Conservation (phyloP, 1,140 invertebrate genomes). For the Oryzaephilus surinamensis region DNA sequence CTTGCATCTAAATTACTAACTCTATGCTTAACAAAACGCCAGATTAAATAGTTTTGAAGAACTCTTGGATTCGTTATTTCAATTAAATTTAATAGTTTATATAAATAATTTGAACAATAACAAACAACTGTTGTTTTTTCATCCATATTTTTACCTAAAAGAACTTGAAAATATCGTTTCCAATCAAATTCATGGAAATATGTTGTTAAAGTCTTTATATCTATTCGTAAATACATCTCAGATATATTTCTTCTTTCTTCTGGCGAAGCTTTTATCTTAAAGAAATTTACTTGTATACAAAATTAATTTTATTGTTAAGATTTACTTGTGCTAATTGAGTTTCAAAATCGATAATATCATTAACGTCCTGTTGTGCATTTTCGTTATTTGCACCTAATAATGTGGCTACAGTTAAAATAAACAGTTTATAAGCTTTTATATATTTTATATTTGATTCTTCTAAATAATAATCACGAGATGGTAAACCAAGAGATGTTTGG, state of each 20-base stretch:
- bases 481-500: conserved; percentile 76
- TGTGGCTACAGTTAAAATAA: conserved; percentile 57
- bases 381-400: conserved; percentile 53
- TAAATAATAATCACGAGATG: conserved; percentile 77
- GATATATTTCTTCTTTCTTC: conserved; percentile 72
- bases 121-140: conserved; percentile 57
- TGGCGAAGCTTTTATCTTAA: conserved; percentile 73
- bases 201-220: conserved; percentile 53
- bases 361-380: conserved; percentile 51
- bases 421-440: conserved; percentile 66
- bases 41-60: conserved; percentile 60
- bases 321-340: conserved; percentile 58
- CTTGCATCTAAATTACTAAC: conserved; percentile 76
- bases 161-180: conserved; percentile 58
- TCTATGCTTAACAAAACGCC: conserved; percentile 77
- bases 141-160: conserved; percentile 50
- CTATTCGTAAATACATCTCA: conserved; percentile 69
- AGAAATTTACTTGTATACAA: conserved; percentile 15
- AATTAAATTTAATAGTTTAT: conserved; percentile 39
- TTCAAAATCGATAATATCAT: conserved; percentile 75
- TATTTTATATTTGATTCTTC: conserved; percentile 57
- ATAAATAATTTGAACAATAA: conserved; percentile 59
- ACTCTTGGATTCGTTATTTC: conserved; percentile 36
- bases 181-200: conserved; percentile 69
- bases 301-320: conserved; percentile 10